These are phyloP conservation scores for Autographa gamma DNA, from an alignment of 2,888 invertebrate genomes.

Conservation along the genomic window DNA sequence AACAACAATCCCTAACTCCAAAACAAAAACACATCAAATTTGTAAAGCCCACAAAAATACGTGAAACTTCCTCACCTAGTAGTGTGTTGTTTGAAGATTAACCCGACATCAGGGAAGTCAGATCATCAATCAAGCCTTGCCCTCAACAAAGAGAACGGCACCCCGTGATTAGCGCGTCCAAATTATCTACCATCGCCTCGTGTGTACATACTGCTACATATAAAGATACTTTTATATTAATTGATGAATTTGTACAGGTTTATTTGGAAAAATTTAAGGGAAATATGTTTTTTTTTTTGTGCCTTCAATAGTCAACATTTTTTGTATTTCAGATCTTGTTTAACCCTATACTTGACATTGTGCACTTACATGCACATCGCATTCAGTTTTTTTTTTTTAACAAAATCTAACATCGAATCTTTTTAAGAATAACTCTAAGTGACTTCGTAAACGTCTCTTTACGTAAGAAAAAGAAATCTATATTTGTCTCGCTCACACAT, in stretches of 20 bases:
- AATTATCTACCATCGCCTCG: conserved; percentile 74
- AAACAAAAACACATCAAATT: neutral
- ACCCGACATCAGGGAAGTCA: conserved; percentile 69
- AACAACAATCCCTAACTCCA: neutral
- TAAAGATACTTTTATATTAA: conserved; percentile 42
- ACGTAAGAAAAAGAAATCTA: too few relatives aligned
- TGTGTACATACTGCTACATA: conserved; percentile 32
- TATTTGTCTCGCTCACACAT: too few relatives aligned
- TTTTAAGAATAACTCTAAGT: too few relatives aligned
- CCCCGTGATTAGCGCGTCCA: conserved; percentile 80
- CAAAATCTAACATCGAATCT: too few relatives aligned
- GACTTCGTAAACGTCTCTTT: too few relatives aligned
- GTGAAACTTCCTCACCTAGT: conserved; percentile 16
- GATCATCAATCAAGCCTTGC: conserved; percentile 81
- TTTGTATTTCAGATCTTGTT: too few relatives aligned
- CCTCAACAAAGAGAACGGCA: conserved; percentile 75
- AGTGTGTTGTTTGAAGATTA: conserved; percentile 69
- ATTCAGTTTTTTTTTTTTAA: too few relatives aligned
- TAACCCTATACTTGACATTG: too few relatives aligned
- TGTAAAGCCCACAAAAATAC: conserved; percentile 16
- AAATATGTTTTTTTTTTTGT: neutral
- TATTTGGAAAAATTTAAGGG: conserved; percentile 7
- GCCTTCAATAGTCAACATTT: too few relatives aligned
- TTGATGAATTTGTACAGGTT: conserved; percentile 20
- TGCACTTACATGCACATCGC: too few relatives aligned